Evolutionary conservation across 2,888 invertebrate species (phyloP).

Genomic region (Agriopis marginaria): DNA sequence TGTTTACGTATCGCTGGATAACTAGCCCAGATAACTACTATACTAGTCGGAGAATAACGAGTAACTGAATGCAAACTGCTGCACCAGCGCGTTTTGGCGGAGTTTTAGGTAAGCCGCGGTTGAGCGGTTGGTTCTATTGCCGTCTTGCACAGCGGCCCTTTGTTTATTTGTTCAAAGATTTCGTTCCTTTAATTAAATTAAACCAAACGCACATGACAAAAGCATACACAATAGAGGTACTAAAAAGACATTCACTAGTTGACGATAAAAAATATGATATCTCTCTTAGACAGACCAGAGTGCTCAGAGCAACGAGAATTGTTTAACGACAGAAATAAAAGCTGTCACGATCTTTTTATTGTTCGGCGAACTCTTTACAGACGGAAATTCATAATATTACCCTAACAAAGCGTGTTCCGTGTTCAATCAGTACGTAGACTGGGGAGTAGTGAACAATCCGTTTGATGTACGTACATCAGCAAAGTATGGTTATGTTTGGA

Average conservation of each 20-base stretch:
- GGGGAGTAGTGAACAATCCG: not conserved
- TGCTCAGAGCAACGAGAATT: slow-evolving; percentile 15
- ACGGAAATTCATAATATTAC: slow-evolving; percentile 28
- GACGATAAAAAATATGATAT: slow-evolving; percentile 11
- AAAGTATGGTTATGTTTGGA: not conserved
- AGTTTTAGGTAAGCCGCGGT: too few relatives aligned
- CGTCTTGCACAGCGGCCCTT: not conserved
- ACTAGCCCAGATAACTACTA: too few relatives aligned
- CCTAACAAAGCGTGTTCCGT: slow-evolving; percentile 24
- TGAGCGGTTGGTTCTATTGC: too few relatives aligned
- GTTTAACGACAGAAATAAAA: slow-evolving; percentile 30
- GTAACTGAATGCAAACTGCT: too few relatives aligned
- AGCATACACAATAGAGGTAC: slow-evolving; percentile 1
- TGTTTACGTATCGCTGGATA: too few relatives aligned
- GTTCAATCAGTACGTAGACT: slow-evolving; percentile 18
- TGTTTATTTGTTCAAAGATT: not conserved
- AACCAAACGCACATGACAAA: not conserved
- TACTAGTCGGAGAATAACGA: too few relatives aligned
- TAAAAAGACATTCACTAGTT: slow-evolving; percentile 5
- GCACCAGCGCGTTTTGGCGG: too few relatives aligned
- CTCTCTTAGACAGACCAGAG: slow-evolving; percentile 12
- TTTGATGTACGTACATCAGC: not conserved
- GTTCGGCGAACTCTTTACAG: slow-evolving; percentile 16
- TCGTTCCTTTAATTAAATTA: not conserved
- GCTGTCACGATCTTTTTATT: slow-evolving; percentile 31